A percentile compares a stretch with the other conserved stretches of the same genome.
phyloP scores from a whole-genome alignment of 2,888 invertebrate species.

The Anthrax anthrax region DNA sequence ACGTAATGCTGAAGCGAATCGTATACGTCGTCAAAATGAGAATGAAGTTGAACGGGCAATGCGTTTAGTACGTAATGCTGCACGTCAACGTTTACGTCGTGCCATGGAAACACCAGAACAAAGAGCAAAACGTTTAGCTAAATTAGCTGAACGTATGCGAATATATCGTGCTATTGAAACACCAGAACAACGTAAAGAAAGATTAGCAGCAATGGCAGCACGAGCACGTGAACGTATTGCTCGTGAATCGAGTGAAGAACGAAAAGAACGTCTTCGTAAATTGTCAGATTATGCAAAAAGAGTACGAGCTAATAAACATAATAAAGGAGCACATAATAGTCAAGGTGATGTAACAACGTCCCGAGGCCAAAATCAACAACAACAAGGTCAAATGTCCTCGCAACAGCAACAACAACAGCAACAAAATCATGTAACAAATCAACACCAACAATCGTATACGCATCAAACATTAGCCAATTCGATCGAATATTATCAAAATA shows the following conservation, averaged over 20 bases:
- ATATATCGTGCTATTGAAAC: constrained; percentile 31
- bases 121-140: constrained; percentile 24
- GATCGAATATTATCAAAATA: constrained; percentile 32
- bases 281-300: constrained; percentile 35
- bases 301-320: constrained; percentile 35
- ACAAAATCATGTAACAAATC: constrained; percentile 8
- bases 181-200: constrained; percentile 30
- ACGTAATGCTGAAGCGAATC: constrained; percentile 33
- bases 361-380: constrained; percentile 15
- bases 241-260: constrained; percentile 28
- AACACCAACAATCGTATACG: constrained; percentile 7
- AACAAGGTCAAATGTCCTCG: constrained; percentile 12
- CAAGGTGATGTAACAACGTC: constrained; percentile 15
- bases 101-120: constrained; percentile 35
- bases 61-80: constrained; percentile 33
- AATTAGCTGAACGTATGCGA: constrained; percentile 33
- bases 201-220: constrained; percentile 32
- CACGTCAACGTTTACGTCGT: constrained; percentile 30
- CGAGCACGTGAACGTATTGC: constrained; percentile 32
- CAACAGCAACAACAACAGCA: constrained; percentile 14
- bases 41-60: constrained; percentile 31
- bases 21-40: constrained; percentile 31
- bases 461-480: constrained; percentile 21
- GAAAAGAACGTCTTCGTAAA: constrained; percentile 34
- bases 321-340: constrained; percentile 14